Evolutionary conservation across 2,113 vertebrate genomes (phyloP), one percentile per base, ranked within the genome.

Genomic region (Malaclemys terrapin): DNA sequence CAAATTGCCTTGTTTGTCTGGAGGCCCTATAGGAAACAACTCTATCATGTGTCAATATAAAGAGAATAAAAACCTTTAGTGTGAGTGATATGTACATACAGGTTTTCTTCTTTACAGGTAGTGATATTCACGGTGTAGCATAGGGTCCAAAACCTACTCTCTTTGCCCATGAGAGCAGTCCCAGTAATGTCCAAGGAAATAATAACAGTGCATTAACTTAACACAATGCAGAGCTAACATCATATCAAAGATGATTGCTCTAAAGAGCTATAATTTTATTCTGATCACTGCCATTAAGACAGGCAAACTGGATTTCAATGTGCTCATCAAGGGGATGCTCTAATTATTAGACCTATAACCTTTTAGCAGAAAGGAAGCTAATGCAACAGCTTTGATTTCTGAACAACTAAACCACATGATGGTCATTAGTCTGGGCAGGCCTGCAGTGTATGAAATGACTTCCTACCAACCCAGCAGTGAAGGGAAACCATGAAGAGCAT

Each of bases 341-440:
- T 84, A 85, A 87, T 96, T 87, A 91, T 89, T 90, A 91, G 54
- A 91, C 84, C n/a, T 91, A 49, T 94, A 96, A 96, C 84, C 84
- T 95, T 83, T 95, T 29, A 94, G 69, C 47, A 85, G 29, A 62
- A 91, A 94, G 94, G 35, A 89, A 84, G 5, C 49, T 93, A 95
- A 92, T 20, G 75, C 31, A 89, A 75, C 31, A 88, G 42, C 80
- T 84, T 86, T 84, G 69, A 88, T 94, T 92, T 89, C 69, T 90
- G 80, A 86, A 94, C n/a, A 88, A 87, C 35, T 84, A 97, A 96
- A 94, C n/a, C 82, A 91, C 78, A 93, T 49, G 13, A 24, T 0
- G 7, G 38, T 84, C 91, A 89, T 94, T 91, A 93, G 29, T 84
- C 82, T 8, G 0, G 54, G 62, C 29, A 96, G 87, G 89, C 95